Base-by-base conservation (phyloP, 2,113 vertebrate species). In the Silurus asotus region DNA sequence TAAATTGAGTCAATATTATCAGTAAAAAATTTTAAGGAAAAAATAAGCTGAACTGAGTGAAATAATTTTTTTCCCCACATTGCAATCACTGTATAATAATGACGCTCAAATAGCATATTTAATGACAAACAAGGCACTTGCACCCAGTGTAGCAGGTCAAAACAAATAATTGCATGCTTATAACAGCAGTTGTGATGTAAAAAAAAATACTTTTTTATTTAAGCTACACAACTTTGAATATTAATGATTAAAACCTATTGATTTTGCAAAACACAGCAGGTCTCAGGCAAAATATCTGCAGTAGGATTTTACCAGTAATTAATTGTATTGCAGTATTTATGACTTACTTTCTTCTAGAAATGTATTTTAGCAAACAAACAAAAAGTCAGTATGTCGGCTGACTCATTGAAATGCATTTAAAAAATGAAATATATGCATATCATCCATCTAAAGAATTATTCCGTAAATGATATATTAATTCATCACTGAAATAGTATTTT, bases 381-480 rank as follows among this genome's bases (percentile, higher is more conserved):
- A 77, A 90, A 92, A 89, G 81, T 91, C 89, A 88, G 84, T 89
- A 93, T 92, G 92, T 93, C 89, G 80, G 91, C 93, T 93, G 92
- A 93, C 87, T 93, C 88, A 87, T 70, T 91, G 84, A 90, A 91
- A 92, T 88, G 48, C 65, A 84, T 45, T 83, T 74, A 48, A 56
- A 70, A 75, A 49, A 37, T 70, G 55, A 58, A 79, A 2, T 4
- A 17, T 51, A 87, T 77, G 25, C 81, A 76, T 62, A 20, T 4
- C 55, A 51, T 67, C 86, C 67, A 72, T 87, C 85, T 82, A 81
- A 72, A 87, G 87, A 72, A 81, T 53, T 77, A 83, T 87, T 91
- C 88, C 77, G 88, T 74, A 74, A 86, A 90, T 64, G 85, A 51
- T 8, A 58, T 17, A 37, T 37, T 37, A 37, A 37, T 37, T 37